A percentile compares a stretch with the other conserved stretches of the same genome.
These are phyloP conservation scores for Thecophora atra DNA, from an alignment of 2,888 invertebrate genomes.

Conservation along the genomic window DNA sequence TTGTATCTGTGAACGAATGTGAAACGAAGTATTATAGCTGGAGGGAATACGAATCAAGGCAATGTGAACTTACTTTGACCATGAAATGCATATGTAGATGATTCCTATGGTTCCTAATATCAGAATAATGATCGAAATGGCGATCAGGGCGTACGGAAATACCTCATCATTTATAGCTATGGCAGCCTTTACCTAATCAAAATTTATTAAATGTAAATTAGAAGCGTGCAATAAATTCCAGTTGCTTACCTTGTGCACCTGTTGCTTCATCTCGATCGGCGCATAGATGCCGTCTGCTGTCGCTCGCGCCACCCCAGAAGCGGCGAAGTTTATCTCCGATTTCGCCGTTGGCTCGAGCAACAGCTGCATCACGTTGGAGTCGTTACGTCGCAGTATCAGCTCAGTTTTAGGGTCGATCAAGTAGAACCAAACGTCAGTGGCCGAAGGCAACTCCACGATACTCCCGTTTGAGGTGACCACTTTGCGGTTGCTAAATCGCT, in stretches of 20 bases:
- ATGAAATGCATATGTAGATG: slow-evolving; percentile 91
- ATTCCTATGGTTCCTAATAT: slow-evolving; percentile 88
- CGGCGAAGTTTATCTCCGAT: slow-evolving; percentile 74
- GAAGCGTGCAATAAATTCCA: not conserved
- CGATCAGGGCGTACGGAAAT: slow-evolving; percentile 88
- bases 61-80: slow-evolving; percentile 83
- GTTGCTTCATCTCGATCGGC: slow-evolving; percentile 64
- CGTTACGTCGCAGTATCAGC: slow-evolving; percentile 77
- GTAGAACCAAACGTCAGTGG: slow-evolving; percentile 90
- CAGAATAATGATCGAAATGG: slow-evolving; percentile 88
- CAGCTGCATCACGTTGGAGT: slow-evolving; percentile 75
- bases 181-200: slow-evolving; percentile 67
- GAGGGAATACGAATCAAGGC: no score
- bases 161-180: slow-evolving; percentile 74
- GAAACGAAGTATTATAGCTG: no score
- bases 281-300: slow-evolving; percentile 75
- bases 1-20: slow-evolving; percentile 75
- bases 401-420: slow-evolving; percentile 82
- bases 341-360: slow-evolving; percentile 72
- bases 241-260: slow-evolving; percentile 59
- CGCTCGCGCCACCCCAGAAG: slow-evolving; percentile 75
- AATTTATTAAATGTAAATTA: not conserved
- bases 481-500: slow-evolving; percentile 82
- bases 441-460: slow-evolving; percentile 73
- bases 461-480: slow-evolving; percentile 79